Evolutionary conservation across 2,888 invertebrate genomes (phyloP).

Genomic region (Megalurothrips usitatus): DNA sequence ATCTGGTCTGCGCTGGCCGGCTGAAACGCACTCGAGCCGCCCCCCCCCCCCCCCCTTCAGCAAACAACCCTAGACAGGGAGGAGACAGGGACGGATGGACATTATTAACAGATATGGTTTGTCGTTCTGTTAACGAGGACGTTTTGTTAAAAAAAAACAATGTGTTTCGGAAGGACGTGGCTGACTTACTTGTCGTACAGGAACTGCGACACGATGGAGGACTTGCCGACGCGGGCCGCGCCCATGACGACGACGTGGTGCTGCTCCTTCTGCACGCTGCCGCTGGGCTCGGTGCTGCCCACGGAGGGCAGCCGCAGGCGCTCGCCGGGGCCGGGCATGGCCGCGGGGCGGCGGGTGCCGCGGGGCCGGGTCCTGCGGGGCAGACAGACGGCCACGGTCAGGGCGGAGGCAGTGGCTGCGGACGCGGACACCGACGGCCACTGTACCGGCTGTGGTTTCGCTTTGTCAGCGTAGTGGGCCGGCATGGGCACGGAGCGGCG

Average conservation of each 20-base stretch:
- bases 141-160: too few species aligned
- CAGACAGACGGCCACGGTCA: neutral
- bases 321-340: conserved; percentile 39
- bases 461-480: too few species aligned
- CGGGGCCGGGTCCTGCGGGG: neutral
- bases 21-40: too few species aligned
- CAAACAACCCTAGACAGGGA: too few species aligned
- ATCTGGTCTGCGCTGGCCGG: too few species aligned
- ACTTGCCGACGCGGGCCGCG: conserved; percentile 56
- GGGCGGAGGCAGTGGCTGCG: neutral
- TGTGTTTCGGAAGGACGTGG: too few species aligned
- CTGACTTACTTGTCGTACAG: conserved; percentile 53
- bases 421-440: neutral
- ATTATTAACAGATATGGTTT: too few species aligned
- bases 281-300: conserved; percentile 35
- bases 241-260: conserved; percentile 48
- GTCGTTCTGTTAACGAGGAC: too few species aligned
- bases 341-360: conserved; percentile 28
- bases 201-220: conserved; percentile 57
- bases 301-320: conserved; percentile 39
- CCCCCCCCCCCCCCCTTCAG: conserved; percentile 64
- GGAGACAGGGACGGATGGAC: too few species aligned
- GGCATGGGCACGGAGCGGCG: too few species aligned
- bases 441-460: neutral
- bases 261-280: conserved; percentile 36